A percentile compares a stretch with the other conserved stretches of the same genome.
Conservation (phyloP, 2,113 vertebrate genomes). For the Apistogramma diplotaenia region DNA sequence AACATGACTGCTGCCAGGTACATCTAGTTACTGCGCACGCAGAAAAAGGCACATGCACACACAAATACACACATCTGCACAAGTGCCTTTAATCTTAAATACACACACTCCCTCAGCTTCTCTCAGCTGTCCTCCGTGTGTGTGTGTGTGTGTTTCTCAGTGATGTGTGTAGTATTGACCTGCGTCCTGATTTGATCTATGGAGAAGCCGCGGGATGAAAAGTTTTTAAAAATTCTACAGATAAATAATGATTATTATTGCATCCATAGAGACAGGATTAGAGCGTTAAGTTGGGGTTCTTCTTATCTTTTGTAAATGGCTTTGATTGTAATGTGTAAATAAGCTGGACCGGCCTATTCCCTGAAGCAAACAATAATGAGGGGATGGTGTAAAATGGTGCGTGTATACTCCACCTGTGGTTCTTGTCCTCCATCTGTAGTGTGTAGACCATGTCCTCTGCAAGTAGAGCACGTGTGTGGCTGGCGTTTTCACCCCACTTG, state of each 20-base stretch:
- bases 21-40: constrained; percentile 54
- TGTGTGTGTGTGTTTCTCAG: background rate
- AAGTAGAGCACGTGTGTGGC: constrained; percentile 76
- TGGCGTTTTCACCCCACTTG: constrained; percentile 90
- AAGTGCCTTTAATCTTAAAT: background rate
- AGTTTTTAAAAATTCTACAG: background rate
- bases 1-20: constrained; percentile 61
- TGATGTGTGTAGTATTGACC: constrained; percentile 35
- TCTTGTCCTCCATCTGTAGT: constrained; percentile 93
- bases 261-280: background rate
- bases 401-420: constrained; percentile 82
- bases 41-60: background rate
- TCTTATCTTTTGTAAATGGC: background rate
- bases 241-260: background rate
- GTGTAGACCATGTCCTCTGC: constrained; percentile 86
- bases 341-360: background rate
- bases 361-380: background rate
- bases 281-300: background rate
- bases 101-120: background rate
- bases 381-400: background rate
- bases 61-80: background rate
- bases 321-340: background rate
- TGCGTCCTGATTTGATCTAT: constrained; percentile 9
- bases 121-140: background rate
- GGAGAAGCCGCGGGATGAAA: background rate